phyloP scores from a whole-genome alignment of 2,888 invertebrate genomes.

The Calliopum simillimum region DNA sequence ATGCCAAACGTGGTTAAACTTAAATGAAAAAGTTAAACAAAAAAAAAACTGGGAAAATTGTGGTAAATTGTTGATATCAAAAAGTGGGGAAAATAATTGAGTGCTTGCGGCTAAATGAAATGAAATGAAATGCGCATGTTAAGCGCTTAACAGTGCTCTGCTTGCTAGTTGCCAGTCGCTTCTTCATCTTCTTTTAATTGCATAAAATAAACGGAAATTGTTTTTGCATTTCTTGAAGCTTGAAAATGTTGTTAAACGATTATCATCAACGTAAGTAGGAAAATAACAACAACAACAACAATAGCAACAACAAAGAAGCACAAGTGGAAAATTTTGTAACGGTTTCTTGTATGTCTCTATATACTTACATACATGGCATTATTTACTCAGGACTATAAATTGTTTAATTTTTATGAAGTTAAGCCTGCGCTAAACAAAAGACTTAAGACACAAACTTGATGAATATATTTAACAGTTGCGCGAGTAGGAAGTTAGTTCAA shows the following conservation, averaged over 20 bases:
- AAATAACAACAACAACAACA: not conserved
- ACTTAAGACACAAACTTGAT: no score
- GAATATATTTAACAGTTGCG: no score
- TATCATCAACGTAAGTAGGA: constrained; percentile 53
- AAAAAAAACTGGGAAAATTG: not conserved
- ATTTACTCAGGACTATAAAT: no score
- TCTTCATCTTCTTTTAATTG: constrained; percentile 20
- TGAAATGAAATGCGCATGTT: constrained; percentile 23
- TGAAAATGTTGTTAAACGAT: constrained; percentile 58
- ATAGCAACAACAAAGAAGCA: not conserved
- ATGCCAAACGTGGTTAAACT: constrained; percentile 24
- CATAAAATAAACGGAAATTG: constrained; percentile 15
- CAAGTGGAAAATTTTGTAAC: constrained; percentile 22
- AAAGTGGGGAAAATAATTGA: constrained; percentile 8
- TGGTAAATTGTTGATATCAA: not conserved
- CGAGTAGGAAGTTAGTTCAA: no score
- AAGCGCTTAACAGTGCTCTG: not conserved
- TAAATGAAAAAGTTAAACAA: not conserved
- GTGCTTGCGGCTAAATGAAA: constrained; percentile 22
- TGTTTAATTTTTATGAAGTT: no score
- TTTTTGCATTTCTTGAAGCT: constrained; percentile 33
- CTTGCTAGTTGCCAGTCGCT: not conserved
- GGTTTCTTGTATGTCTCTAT: not conserved
- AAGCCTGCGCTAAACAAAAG: no score
- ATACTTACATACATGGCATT: no score